A percentile compares a stretch with the other conserved stretches of the same genome.
These are phyloP conservation scores for Mungos mungo DNA, from an alignment of 2,113 vertebrate genomes.

Conservation along the genomic window DNA sequence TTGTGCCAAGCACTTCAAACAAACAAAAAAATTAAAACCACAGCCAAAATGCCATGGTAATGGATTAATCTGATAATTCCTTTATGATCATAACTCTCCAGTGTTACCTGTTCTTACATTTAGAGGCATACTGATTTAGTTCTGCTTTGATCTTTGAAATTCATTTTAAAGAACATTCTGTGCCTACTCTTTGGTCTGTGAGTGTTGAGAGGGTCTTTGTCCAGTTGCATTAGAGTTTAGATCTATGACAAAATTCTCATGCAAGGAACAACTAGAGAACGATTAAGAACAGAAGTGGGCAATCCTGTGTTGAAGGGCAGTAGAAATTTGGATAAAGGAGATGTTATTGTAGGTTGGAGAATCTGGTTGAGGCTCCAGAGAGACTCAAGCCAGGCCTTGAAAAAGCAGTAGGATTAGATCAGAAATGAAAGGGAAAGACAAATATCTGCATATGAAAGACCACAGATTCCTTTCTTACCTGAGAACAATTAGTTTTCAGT, in stretches of 20 bases:
- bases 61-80: constrained; percentile 1
- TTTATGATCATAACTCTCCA: constrained; percentile 40
- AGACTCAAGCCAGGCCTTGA: background rate
- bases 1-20: constrained; percentile 65
- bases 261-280: constrained; percentile 32
- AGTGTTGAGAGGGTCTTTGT: constrained; percentile 49
- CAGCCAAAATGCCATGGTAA: constrained; percentile 49
- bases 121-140: constrained; percentile 27
- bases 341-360: background rate
- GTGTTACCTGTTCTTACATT: constrained; percentile 36
- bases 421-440: background rate
- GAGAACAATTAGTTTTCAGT: constrained; percentile 17
- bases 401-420: background rate
- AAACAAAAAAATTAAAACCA: constrained; percentile 57
- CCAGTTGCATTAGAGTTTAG: constrained; percentile 19
- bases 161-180: constrained; percentile 46
- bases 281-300: constrained; percentile 31
- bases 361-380: background rate
- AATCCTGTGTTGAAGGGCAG: background rate
- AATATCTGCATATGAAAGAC: background rate
- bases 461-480: constrained; percentile 14
- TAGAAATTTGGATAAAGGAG: background rate
- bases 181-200: constrained; percentile 32
- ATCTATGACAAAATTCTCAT: constrained; percentile 52
- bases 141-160: constrained; percentile 63